These are phyloP conservation scores for Microcebus ravelobensis DNA, from an alignment of 2,113 vertebrate species.

Conservation along the genomic window DNA sequence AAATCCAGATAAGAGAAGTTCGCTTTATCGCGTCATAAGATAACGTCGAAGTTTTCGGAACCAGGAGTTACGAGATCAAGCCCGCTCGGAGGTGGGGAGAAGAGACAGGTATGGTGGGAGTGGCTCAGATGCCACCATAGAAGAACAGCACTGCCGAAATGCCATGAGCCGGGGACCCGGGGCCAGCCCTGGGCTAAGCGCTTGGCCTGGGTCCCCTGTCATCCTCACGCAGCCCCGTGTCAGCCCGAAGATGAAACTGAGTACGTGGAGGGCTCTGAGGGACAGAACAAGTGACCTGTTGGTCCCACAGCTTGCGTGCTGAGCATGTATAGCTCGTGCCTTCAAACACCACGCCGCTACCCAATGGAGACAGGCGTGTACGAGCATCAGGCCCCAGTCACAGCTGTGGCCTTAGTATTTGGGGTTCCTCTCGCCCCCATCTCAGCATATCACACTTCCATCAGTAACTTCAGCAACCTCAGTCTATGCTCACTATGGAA, in stretches of 20 bases:
- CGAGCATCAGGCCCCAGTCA: fast-evolving
- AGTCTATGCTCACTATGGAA: fast-evolving
- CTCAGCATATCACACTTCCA: no score
- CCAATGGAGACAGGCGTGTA: fast-evolving
- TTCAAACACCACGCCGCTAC: background rate
- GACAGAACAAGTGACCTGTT: fast-evolving
- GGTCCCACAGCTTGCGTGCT: background rate
- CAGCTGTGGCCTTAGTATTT: no score
- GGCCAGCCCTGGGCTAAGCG: fast-evolving
- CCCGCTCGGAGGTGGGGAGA: background rate
- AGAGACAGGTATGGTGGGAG: fast-evolving
- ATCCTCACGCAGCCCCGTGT: fast-evolving
- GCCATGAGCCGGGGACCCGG: fast-evolving
- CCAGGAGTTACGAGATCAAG: background rate
- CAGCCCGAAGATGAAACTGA: background rate
- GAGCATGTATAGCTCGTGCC: background rate
- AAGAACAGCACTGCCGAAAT: fast-evolving
- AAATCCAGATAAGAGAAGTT: background rate
- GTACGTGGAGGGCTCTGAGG: fast-evolving
- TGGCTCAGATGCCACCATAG: fast-evolving
- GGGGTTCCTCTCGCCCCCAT: background rate
- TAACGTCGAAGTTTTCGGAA: background rate
- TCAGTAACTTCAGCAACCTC: no score
- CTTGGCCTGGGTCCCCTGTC: background rate
- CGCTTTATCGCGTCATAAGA: background rate